Evolutionary conservation across 1,140 invertebrate genomes (phyloP), one percentile per base, ranked within the genome.

Genomic region (Plodia interpunctella): DNA sequence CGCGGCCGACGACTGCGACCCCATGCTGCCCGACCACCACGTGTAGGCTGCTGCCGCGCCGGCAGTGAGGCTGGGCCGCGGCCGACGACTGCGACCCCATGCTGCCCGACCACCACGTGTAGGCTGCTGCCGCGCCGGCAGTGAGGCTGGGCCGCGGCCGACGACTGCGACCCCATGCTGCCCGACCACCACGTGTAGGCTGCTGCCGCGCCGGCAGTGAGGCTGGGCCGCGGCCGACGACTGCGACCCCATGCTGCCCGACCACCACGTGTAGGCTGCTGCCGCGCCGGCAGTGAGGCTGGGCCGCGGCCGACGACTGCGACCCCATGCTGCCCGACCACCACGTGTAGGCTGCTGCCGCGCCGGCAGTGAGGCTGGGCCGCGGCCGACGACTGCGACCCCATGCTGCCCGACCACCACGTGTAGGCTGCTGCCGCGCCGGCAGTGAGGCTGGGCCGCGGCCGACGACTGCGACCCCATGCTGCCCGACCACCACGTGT

Each of bases 41-140:
- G 71, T 76, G 61, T 76, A 32, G 70, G 73, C 57, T 19, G 49
- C 49, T 8, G 19, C 49, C 49, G 38, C 6, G 10, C 49, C 17
- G 5, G n/a, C n/a, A n/a, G n/a, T n/a, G n/a, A n/a, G 75, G 74
- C 69, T 79, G 74, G 74, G 50, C 62, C 57, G 66, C 57, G n/a
- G 66, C n/a, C 59, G 38, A 0, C 52, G 61, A 70, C 59, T 25
- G 30, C 30, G 66, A 60, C 60, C 62, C 66, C 50, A 66, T 65
- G 70, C 66, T 66, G 60, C 56, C 17, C 49, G 28, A 60, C 30
- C 72, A 68, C 55, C 68, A 63, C 71, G 71, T 76, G 61, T 76
- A 28, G 70, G 73, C 57, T 19, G 49, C 49, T 8, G 19, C 49
- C 49, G 38, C 6, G 10, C 49, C 17, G 5, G n/a, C n/a, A n/a